phyloP scores from a whole-genome alignment of 2,113 vertebrate species.

The Aldabrachelys gigantea region DNA sequence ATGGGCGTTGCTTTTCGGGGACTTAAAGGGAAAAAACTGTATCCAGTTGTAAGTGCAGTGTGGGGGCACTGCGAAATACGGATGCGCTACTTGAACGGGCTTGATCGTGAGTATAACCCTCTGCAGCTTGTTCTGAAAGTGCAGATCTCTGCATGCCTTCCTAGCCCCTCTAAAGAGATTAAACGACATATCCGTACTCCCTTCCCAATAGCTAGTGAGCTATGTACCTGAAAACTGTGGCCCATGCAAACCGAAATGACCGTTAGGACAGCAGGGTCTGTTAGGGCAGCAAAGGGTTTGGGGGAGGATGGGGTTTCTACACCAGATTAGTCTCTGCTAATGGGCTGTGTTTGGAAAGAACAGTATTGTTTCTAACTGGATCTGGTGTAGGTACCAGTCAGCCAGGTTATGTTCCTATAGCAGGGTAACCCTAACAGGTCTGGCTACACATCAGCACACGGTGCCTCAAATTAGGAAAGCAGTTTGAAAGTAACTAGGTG shows the following conservation, averaged over 20 bases:
- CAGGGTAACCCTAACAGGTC: rapidly evolving
- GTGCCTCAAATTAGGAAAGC: background rate
- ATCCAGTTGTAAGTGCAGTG: conserved; percentile 96
- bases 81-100: conserved; percentile 99
- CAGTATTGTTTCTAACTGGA: background rate
- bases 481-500: background rate
- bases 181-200: background rate
- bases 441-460: background rate
- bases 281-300: background rate
- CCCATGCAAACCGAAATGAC: background rate
- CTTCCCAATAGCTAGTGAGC: background rate
- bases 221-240: background rate
- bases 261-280: background rate
- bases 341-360: background rate
- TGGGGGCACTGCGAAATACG: conserved; percentile 99
- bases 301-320: background rate
- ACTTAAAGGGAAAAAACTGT: conserved; percentile 96
- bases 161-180: background rate
- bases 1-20: conserved; percentile 96
- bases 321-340: background rate
- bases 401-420: background rate
- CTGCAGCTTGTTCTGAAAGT: background rate
- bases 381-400: background rate
- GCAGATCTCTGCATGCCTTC: rapidly evolving
- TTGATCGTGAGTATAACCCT: conserved; percentile 93